Conservation (phyloP, 2,113 vertebrate species). For the Emydura subglobosa region DNA sequence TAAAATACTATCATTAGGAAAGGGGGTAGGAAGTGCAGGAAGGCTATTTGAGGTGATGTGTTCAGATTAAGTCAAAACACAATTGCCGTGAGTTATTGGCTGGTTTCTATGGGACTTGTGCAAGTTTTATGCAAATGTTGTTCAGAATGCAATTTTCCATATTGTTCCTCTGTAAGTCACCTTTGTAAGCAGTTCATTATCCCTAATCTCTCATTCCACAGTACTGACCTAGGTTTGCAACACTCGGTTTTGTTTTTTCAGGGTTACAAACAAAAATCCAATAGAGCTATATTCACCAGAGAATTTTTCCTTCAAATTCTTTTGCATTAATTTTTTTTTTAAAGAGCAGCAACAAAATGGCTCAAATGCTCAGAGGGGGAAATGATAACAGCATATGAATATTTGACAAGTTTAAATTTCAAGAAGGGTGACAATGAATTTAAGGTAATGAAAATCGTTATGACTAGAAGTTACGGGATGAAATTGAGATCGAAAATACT, state of each 20-base stretch:
- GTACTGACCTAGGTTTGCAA: background rate
- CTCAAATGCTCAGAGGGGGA: background rate
- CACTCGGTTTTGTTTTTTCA: background rate
- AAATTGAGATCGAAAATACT: slow-evolving; percentile 40
- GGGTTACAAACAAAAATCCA: background rate
- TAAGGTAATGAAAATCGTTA: background rate
- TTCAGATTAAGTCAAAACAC: background rate
- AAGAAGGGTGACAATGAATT: slow-evolving; percentile 45
- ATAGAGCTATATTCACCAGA: background rate
- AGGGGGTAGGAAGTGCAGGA: background rate
- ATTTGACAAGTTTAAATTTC: slow-evolving; percentile 33
- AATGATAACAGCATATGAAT: slow-evolving; percentile 36
- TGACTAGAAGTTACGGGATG: slow-evolving; percentile 8
- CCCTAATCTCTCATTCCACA: slow-evolving; percentile 9
- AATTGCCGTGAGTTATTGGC: background rate
- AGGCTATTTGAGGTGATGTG: background rate
- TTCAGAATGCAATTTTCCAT: slow-evolving; percentile 32
- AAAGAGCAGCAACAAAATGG: background rate
- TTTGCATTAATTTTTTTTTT: slow-evolving; percentile 16
- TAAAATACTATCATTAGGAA: slow-evolving; percentile 26
- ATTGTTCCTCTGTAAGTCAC: slow-evolving; percentile 5
- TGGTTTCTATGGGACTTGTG: background rate
- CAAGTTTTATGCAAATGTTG: slow-evolving; percentile 14
- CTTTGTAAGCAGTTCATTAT: slow-evolving; percentile 22
- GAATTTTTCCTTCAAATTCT: background rate